Conservation (phyloP, 2,113 vertebrate genomes). For the Ochotona princeps region DNA sequence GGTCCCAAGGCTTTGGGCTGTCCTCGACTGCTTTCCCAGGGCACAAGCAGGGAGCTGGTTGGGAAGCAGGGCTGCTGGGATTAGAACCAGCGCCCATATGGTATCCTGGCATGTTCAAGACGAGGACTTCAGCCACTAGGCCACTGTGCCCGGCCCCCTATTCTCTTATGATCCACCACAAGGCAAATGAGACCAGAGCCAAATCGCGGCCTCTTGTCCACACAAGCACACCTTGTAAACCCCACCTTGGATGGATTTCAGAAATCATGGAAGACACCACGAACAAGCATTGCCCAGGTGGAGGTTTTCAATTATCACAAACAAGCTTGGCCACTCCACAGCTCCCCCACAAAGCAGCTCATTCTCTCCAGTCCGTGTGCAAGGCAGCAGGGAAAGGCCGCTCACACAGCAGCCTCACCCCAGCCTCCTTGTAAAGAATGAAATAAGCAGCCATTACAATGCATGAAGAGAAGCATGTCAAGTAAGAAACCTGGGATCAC, state of each 20-base stretch:
- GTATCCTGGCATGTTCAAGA: too few species aligned
- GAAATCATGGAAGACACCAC: neutral
- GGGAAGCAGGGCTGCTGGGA: too few species aligned
- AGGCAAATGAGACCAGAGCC: neutral
- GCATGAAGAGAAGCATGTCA: neutral
- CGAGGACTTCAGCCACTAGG: too few species aligned
- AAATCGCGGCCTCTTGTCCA: neutral
- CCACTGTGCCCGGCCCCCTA: too few species aligned
- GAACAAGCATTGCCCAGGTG: neutral
- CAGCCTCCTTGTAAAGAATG: neutral
- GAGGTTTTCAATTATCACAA: neutral
- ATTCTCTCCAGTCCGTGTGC: neutral
- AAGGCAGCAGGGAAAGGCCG: neutral
- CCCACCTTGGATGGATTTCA: neutral
- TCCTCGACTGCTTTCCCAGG: too few species aligned
- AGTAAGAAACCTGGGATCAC: neutral
- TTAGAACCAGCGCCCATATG: too few species aligned
- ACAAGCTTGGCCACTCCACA: neutral
- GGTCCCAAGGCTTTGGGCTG: too few species aligned
- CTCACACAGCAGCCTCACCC: neutral
- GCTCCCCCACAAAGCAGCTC: conserved; percentile 17
- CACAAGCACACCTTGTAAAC: neutral
- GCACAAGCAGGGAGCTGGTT: too few species aligned
- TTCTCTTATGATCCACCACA: neutral
- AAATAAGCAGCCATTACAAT: neutral